These are phyloP conservation scores for Alloplasta piceator DNA, from an alignment of 2,888 invertebrate genomes.

Conservation along the genomic window DNA sequence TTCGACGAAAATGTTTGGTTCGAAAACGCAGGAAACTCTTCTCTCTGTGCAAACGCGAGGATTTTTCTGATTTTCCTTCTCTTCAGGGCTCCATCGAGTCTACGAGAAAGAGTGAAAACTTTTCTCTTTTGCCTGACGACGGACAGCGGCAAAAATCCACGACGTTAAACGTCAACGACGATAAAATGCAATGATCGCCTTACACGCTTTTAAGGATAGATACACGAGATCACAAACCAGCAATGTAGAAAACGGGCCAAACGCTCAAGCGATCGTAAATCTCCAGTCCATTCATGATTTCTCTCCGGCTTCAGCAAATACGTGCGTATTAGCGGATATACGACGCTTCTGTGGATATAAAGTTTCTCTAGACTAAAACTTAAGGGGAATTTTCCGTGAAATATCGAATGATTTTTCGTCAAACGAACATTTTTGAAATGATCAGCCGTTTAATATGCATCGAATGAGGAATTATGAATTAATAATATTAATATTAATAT, in stretches of 20 bases:
- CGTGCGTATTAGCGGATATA: conserved; percentile 26
- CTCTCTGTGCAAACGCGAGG: too few relatives aligned
- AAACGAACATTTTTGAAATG: too few relatives aligned
- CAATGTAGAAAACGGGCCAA: conserved; percentile 63
- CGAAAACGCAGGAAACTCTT: too few relatives aligned
- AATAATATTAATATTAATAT: too few relatives aligned
- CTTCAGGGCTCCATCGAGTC: conserved; percentile 65
- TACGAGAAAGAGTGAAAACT: conserved; percentile 68
- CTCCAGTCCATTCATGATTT: conserved; percentile 68
- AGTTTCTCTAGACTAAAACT: too few relatives aligned
- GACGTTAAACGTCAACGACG: conserved; percentile 48
- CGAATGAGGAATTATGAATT: neutral
- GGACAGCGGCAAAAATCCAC: conserved; percentile 34
- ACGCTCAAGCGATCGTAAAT: conserved; percentile 63
- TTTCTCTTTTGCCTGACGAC: conserved; percentile 43
- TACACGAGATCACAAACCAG: conserved; percentile 36
- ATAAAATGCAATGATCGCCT: conserved; percentile 30
- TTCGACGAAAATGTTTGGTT: too few relatives aligned
- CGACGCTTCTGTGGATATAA: neutral
- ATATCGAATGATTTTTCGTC: too few relatives aligned
- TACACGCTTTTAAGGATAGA: conserved; percentile 10
- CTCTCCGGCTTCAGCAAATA: conserved; percentile 44
- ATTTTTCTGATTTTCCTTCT: conserved; percentile 39
- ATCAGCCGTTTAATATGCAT: neutral
- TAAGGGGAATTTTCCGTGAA: conserved; percentile 3